phyloP scores from a whole-genome alignment of 2,888 invertebrate genomes.

The Taphrorychus bicolor region DNA sequence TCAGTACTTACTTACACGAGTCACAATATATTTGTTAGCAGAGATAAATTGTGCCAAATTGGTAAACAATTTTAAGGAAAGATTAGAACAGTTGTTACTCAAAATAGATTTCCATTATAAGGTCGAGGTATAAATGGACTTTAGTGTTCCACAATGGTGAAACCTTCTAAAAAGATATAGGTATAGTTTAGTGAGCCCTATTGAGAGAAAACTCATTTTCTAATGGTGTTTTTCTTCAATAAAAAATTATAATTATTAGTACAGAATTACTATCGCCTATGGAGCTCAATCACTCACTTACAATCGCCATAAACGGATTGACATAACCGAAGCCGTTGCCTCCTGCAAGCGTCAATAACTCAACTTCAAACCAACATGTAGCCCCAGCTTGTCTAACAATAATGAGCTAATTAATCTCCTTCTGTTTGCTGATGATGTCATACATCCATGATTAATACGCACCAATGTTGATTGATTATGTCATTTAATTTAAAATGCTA shows the following conservation, averaged over 20 bases:
- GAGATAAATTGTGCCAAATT: too few relatives aligned
- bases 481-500: neutral
- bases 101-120: too few relatives aligned
- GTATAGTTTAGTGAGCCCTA: too few relatives aligned
- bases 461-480: neutral
- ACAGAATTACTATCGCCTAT: neutral
- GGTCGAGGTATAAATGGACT: too few relatives aligned
- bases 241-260: neutral
- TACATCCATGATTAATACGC: neutral
- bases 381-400: conserved; percentile 39
- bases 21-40: too few relatives aligned
- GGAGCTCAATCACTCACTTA: neutral
- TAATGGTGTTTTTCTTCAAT: neutral
- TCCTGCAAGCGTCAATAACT: conserved; percentile 41
- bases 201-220: neutral
- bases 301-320: neutral
- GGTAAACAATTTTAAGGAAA: too few relatives aligned
- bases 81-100: too few relatives aligned
- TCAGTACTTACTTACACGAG: too few relatives aligned
- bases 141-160: too few relatives aligned
- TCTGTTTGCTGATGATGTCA: conserved; percentile 4
- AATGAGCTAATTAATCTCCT: conserved; percentile 44
- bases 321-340: conserved; percentile 38
- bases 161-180: too few relatives aligned
- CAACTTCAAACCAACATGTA: conserved; percentile 38